These are phyloP conservation scores for Coptodon rendalli DNA, from an alignment of 2,113 vertebrate genomes.

Conservation along the genomic window DNA sequence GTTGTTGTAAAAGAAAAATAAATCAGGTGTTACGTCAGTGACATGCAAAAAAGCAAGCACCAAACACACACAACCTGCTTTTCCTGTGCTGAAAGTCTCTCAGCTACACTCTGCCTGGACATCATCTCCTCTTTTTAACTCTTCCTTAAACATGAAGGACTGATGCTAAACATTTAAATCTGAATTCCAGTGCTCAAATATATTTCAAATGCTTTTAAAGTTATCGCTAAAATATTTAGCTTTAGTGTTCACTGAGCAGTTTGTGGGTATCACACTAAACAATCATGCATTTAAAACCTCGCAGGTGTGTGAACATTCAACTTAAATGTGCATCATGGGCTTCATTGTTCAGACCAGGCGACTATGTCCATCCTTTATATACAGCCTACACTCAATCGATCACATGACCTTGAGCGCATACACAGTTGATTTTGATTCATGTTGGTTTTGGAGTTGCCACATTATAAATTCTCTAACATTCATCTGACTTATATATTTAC, in stretches of 20 bases:
- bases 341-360: background rate
- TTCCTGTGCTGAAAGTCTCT: background rate
- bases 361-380: background rate
- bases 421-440: background rate
- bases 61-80: background rate
- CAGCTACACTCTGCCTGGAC: background rate
- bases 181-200: rapidly evolving
- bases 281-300: background rate
- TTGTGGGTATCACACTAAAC: background rate
- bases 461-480: background rate
- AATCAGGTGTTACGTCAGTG: background rate
- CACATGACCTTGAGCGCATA: background rate
- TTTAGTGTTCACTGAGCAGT: background rate
- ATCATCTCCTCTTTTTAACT: rapidly evolving
- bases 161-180: background rate
- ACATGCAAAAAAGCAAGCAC: background rate
- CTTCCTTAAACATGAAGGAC: background rate
- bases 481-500: background rate
- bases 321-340: background rate
- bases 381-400: background rate
- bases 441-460: background rate
- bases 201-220: background rate
- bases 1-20: background rate
- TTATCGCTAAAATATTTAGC: background rate
- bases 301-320: background rate